phyloP scores from a whole-genome alignment of 2,113 vertebrate genomes.

The Stegostoma tigrinum region DNA sequence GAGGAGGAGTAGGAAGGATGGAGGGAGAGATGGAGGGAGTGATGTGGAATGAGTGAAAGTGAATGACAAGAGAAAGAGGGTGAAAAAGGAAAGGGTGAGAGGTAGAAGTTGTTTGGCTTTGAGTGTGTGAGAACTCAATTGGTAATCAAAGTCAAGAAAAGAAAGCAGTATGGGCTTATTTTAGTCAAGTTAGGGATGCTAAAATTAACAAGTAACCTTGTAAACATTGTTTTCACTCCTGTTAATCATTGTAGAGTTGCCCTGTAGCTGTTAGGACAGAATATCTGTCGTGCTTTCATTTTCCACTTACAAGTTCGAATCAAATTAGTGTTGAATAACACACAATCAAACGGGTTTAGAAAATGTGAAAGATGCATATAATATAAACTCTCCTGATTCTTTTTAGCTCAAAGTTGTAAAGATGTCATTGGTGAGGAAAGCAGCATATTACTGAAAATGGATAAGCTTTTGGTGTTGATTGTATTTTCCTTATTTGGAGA shows the following conservation, averaged over 20 bases:
- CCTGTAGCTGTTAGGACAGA: neutral
- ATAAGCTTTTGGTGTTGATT: neutral
- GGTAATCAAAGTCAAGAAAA: neutral
- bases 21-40: neutral
- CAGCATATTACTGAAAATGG: neutral
- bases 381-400: neutral
- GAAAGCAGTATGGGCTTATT: neutral
- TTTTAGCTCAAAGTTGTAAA: neutral
- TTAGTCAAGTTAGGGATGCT: neutral
- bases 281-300: neutral
- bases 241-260: neutral
- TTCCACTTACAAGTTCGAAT: neutral
- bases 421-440: neutral
- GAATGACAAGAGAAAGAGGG: neutral
- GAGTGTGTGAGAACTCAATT: neutral
- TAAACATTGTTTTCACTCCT: no score
- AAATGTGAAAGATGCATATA: neutral
- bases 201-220: no score
- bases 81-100: neutral
- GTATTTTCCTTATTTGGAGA: neutral
- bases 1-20: neutral
- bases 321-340: neutral
- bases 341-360: neutral
- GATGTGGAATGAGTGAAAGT: neutral
- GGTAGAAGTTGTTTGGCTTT: neutral